Conservation (phyloP, 2,888 invertebrate genomes). For the Cremastobaeus sp. region DNA sequence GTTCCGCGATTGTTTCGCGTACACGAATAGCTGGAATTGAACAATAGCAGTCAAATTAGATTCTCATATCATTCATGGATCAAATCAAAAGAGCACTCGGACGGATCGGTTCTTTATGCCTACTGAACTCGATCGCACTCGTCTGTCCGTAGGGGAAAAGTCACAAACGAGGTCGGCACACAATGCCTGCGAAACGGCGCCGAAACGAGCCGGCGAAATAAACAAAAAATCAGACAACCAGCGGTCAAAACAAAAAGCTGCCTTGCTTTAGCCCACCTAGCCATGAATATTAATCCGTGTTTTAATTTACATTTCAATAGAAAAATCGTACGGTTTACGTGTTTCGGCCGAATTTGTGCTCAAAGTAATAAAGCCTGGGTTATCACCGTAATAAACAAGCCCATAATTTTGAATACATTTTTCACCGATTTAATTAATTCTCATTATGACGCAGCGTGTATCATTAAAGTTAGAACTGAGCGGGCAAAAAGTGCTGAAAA, state of each 20-base stretch:
- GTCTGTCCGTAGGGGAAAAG: conserved; percentile 48
- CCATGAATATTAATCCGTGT: conserved; percentile 29
- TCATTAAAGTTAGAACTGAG: conserved; percentile 23
- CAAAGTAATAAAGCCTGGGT: conserved; percentile 33
- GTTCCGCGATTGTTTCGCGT: conserved; percentile 53
- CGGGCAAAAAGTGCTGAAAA: conserved; percentile 5
- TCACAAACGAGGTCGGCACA: conserved; percentile 54
- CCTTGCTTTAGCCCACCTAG: too few species aligned
- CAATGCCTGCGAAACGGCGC: conserved; percentile 43
- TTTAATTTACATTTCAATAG: conserved; percentile 23
- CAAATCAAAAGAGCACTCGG: conserved; percentile 62
- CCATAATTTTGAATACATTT: conserved; percentile 57
- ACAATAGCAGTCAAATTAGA: conserved; percentile 62
- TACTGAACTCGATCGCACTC: conserved; percentile 58
- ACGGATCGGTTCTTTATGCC: conserved; percentile 62
- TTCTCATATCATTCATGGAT: conserved; percentile 61
- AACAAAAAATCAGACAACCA: not conserved
- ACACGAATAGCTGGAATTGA: conserved; percentile 58
- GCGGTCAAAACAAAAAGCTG: too few species aligned
- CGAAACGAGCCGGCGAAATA: conserved; percentile 15
- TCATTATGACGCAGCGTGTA: conserved; percentile 46
- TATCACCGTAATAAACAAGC: conserved; percentile 49
- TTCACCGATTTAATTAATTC: conserved; percentile 54
- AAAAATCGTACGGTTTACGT: not conserved
- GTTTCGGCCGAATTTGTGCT: conserved; percentile 25